phyloP scores from a whole-genome alignment of 2,113 vertebrate species.

The Osmerus eperlanus region DNA sequence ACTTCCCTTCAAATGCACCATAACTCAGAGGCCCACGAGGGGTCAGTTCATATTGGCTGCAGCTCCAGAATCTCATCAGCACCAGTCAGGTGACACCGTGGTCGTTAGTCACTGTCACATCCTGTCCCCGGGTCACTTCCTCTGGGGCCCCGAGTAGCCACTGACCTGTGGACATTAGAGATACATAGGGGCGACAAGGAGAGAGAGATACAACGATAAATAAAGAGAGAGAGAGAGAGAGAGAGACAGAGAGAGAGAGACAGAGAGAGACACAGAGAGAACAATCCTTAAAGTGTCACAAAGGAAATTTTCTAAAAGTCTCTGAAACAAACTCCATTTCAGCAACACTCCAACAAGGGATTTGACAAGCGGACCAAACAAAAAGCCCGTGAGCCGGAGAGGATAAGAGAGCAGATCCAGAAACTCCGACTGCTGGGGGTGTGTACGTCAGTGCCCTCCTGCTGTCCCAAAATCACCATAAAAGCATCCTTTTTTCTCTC shows the following conservation, averaged over 20 bases:
- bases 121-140: constrained; percentile 22
- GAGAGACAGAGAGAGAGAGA: not conserved
- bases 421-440: too few species aligned
- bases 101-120: constrained; percentile 39
- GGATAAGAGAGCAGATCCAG: not conserved
- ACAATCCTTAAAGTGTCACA: too few species aligned
- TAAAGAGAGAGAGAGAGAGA: not conserved
- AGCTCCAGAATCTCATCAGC: constrained; percentile 8
- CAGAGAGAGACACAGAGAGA: not conserved
- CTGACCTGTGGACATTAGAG: constrained; percentile 38
- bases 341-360: too few species aligned
- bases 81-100: constrained; percentile 27
- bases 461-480: constrained; percentile 18
- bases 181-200: not conserved
- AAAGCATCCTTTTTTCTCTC: not conserved
- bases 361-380: too few species aligned
- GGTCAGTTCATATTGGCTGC: not conserved
- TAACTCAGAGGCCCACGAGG: too few species aligned
- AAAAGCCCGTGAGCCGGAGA: not conserved
- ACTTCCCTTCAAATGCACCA: not conserved
- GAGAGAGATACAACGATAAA: too few species aligned
- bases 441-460: constrained; percentile 39
- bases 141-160: constrained; percentile 17
- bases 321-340: too few species aligned
- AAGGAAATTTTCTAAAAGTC: too few species aligned